Percentiles rank a stretch among this genome's conserved stretches.
Conservation (phyloP, 2,113 vertebrate species). For the Pseudorectes ferrugineus region DNA sequence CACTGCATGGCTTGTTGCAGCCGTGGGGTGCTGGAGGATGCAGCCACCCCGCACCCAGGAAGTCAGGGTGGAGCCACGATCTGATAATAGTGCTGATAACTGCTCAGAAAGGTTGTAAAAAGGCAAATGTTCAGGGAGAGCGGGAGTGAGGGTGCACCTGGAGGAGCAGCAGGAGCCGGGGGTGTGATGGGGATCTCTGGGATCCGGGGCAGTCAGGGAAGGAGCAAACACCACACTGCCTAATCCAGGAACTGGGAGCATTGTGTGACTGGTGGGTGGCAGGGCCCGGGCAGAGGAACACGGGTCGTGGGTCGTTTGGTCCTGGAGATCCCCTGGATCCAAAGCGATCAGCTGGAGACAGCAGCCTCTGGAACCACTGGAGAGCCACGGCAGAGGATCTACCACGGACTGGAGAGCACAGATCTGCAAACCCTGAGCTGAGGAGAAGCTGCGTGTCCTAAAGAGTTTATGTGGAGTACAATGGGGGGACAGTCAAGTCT, state of each 20-base stretch:
- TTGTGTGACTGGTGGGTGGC: background rate
- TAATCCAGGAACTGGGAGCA: background rate
- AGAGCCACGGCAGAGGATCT: background rate
- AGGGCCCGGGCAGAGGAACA: background rate
- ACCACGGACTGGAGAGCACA: no score
- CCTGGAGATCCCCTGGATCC: background rate
- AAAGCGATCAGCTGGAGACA: background rate
- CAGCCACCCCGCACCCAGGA: no score
- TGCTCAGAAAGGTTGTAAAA: background rate
- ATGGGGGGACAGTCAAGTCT: no score
- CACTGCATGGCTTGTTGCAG: background rate
- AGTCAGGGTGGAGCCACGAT: background rate
- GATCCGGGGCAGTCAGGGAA: background rate
- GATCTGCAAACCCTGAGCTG: background rate
- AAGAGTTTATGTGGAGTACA: background rate
- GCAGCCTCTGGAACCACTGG: accelerated
- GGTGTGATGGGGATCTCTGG: background rate
- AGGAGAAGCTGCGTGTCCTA: accelerated
- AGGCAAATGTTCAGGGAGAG: background rate
- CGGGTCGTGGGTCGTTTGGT: accelerated
- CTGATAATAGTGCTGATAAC: background rate
- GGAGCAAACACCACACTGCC: background rate
- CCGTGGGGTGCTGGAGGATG: background rate
- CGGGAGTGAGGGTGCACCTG: background rate
- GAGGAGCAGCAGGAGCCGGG: accelerated